Percentiles rank a stretch among this genome's conserved stretches.
Conservation (phyloP, 2,888 invertebrate species). For the Drepana falcataria region DNA sequence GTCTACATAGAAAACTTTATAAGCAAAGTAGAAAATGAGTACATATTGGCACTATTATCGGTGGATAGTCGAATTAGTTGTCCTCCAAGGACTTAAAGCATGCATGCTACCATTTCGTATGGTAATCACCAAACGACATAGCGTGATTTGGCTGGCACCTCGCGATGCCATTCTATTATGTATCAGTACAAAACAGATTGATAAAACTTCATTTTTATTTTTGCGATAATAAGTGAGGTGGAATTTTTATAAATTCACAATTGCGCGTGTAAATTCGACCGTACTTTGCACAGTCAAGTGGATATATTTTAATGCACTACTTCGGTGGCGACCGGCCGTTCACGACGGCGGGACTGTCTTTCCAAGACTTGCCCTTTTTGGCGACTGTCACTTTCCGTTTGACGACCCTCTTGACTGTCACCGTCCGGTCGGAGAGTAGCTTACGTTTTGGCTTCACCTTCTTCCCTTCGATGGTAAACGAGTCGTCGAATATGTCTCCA, state of each 20-base stretch:
- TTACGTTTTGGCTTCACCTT: conserved; percentile 54
- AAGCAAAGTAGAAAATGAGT: neutral
- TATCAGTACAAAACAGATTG: neutral
- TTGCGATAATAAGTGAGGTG: no score
- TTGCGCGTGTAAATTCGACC: no score
- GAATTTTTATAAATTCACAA: no score
- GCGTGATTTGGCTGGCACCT: neutral
- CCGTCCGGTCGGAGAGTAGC: conserved; percentile 50
- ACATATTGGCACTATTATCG: neutral
- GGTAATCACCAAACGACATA: neutral
- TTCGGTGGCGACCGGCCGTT: conserved; percentile 61
- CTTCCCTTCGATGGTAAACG: conserved; percentile 52
- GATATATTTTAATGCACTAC: conserved; percentile 7
- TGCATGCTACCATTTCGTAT: neutral
- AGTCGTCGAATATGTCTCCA: conserved; percentile 68
- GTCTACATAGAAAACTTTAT: no score
- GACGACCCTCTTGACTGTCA: conserved; percentile 53
- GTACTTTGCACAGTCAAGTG: no score
- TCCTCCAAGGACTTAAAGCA: neutral
- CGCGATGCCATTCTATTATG: neutral
- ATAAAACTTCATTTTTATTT: no score
- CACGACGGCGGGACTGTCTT: conserved; percentile 49
- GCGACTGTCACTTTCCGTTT: conserved; percentile 51
- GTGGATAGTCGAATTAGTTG: neutral
- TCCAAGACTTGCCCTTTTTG: conserved; percentile 57